Conservation (phyloP, 92 coral and sea anemone genomes). For the Pocillopora meandrina region DNA sequence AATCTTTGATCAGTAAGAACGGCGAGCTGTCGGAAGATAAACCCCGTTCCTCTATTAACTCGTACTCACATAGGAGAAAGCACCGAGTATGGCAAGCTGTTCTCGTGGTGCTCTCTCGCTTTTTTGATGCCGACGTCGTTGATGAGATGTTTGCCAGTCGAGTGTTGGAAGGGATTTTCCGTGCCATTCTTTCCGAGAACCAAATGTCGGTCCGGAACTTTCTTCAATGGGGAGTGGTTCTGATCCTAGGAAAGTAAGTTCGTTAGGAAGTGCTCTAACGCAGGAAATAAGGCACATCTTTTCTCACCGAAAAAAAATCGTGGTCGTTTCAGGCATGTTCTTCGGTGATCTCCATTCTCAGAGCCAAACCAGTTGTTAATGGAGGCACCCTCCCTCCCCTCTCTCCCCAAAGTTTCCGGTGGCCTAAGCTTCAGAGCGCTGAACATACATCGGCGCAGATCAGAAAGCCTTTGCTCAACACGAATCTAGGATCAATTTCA, state of each 20-base stretch:
- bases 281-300: background rate
- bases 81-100: conserved; percentile 92
- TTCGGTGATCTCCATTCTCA: no score
- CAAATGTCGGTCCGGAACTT: conserved; percentile 83
- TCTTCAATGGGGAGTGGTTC: conserved; percentile 79
- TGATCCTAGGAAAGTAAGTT: conserved; percentile 58
- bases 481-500: no score
- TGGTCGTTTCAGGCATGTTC: no score
- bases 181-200: conserved; percentile 61
- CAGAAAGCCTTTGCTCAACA: no score
- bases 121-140: conserved; percentile 19
- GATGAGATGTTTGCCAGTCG: conserved; percentile 55
- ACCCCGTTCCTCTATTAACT: conserved; percentile 68
- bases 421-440: no score
- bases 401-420: no score
- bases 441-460: no score
- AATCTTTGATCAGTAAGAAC: conserved; percentile 57
- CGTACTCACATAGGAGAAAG: conserved; percentile 80
- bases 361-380: no score
- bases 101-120: conserved; percentile 61
- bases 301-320: no score
- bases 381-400: no score
- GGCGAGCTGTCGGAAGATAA: conserved; percentile 53
- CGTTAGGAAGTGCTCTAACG: background rate
- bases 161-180: conserved; percentile 56